A percentile compares a stretch with the other conserved stretches of the same genome.
These are phyloP conservation scores for Sus scrofa DNA, from an alignment of 2,113 vertebrate genomes.

Conservation along the genomic window DNA sequence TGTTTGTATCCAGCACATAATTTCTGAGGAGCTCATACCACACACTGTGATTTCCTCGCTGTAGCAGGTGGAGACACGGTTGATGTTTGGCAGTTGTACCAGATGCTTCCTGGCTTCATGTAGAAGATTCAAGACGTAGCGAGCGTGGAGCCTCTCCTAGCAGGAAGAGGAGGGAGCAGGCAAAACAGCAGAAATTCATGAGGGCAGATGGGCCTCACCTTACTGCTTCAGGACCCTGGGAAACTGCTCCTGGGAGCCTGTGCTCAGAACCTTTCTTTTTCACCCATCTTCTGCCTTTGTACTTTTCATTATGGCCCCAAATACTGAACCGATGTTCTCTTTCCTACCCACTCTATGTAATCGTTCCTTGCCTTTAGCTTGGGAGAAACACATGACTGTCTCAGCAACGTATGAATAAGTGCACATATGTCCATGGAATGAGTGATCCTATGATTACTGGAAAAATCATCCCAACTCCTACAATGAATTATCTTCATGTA, in stretches of 20 bases:
- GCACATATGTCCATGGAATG: neutral
- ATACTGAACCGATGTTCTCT: neutral
- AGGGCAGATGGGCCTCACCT: neutral
- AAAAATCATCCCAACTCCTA: neutral
- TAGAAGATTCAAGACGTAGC: constrained; percentile 95
- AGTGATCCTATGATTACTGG: neutral
- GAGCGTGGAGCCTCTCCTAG: constrained; percentile 96
- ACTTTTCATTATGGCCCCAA: neutral
- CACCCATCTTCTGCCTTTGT: neutral
- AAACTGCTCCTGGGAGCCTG: neutral
- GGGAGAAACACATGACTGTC: neutral
- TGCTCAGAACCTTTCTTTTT: neutral
- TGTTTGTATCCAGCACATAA: neutral
- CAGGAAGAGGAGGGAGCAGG: constrained; percentile 84
- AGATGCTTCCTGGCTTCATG: constrained; percentile 93
- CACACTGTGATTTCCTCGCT: constrained; percentile 95
- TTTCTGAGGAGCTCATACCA: constrained; percentile 83
- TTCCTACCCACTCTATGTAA: neutral
- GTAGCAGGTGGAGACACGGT: constrained; percentile 90
- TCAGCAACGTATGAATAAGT: neutral
- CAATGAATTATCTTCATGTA: neutral
- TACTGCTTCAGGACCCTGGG: neutral
- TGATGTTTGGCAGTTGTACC: constrained; percentile 95
- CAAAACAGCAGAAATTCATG: neutral
- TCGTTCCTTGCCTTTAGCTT: neutral